Conservation (phyloP, 2,888 invertebrate genomes). For the Agrilus biguttatus region DNA sequence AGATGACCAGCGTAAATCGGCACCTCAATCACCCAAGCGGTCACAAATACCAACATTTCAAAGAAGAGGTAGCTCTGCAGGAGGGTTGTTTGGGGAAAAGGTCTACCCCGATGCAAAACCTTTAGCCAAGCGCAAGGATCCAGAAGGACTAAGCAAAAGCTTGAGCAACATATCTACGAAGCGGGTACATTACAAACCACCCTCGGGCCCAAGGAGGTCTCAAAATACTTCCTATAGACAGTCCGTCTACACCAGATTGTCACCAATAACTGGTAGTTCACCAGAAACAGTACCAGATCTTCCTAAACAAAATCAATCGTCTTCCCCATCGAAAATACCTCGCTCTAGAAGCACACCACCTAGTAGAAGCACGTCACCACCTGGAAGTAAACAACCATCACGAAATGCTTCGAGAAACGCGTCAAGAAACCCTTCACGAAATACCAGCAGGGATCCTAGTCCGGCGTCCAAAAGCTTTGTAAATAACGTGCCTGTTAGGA, state of each 20-base stretch:
- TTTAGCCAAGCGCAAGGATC: constrained; percentile 1
- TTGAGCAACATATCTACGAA: constrained; percentile 20
- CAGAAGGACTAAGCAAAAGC: constrained; percentile 19
- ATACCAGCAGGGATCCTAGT: constrained; percentile 22
- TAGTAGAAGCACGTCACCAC: constrained; percentile 14
- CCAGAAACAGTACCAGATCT: constrained; percentile 30
- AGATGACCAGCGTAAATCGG: background rate
- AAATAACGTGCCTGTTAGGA: constrained; percentile 16
- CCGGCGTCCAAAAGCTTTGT: constrained; percentile 20
- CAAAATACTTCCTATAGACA: constrained; percentile 3
- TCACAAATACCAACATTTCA: constrained; percentile 21
- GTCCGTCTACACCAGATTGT: constrained; percentile 5
- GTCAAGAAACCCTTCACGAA: constrained; percentile 11
- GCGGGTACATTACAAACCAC: constrained; percentile 5
- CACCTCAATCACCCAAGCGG: constrained; percentile 3
- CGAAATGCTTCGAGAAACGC: constrained; percentile 16
- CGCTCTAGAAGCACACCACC: constrained; percentile 13
- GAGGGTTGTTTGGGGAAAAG: constrained; percentile 19
- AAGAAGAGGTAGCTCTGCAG: constrained; percentile 14
- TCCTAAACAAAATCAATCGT: constrained; percentile 25
- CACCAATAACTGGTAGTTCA: constrained; percentile 16
- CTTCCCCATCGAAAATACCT: constrained; percentile 27
- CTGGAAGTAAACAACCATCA: constrained; percentile 21
- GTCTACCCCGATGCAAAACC: constrained; percentile 12
- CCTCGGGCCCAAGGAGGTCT: constrained; percentile 6